Evolutionary conservation across 2,888 invertebrate species (phyloP).

Genomic region (Nebria salina): DNA sequence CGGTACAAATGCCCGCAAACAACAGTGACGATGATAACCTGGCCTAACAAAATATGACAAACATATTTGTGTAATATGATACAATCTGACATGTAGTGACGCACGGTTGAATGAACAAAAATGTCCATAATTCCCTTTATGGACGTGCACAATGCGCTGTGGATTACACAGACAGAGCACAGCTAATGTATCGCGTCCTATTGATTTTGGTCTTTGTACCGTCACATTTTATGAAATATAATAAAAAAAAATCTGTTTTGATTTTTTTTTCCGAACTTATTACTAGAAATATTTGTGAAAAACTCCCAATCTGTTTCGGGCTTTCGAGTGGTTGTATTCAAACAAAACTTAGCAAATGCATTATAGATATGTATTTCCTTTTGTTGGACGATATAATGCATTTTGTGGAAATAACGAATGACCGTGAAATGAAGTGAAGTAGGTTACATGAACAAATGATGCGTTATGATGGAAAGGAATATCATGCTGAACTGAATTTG

Average conservation of each 20-base stretch:
- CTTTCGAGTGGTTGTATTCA: constrained; percentile 8
- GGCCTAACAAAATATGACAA: constrained; percentile 41
- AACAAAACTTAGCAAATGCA: constrained; percentile 10
- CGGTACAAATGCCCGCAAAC: constrained; percentile 11
- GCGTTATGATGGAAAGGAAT: not conserved
- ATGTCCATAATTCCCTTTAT: constrained; percentile 57
- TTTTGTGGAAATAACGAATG: not conserved
- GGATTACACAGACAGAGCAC: constrained; percentile 42
- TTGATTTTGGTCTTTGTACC: constrained; percentile 43
- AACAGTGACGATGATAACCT: constrained; percentile 15
- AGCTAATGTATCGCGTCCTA: constrained; percentile 41
- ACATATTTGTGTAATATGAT: constrained; percentile 51
- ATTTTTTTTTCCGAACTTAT: not conserved
- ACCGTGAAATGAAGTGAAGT: constrained; percentile 23
- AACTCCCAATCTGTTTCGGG: constrained; percentile 18
- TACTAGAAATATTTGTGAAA: constrained; percentile 41
- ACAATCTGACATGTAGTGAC: constrained; percentile 50
- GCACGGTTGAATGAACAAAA: constrained; percentile 57
- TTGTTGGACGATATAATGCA: constrained; percentile 16
- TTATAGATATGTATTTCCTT: constrained; percentile 40
- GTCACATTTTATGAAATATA: constrained; percentile 34
- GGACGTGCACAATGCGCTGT: constrained; percentile 37
- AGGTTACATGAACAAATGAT: constrained; percentile 15
- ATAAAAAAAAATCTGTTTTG: not conserved
- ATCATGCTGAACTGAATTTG: not conserved